Percentiles rank a stretch among this genome's conserved stretches.
These are phyloP conservation scores for Python bivittatus DNA, from an alignment of 2,113 vertebrate species.

Conservation along the genomic window DNA sequence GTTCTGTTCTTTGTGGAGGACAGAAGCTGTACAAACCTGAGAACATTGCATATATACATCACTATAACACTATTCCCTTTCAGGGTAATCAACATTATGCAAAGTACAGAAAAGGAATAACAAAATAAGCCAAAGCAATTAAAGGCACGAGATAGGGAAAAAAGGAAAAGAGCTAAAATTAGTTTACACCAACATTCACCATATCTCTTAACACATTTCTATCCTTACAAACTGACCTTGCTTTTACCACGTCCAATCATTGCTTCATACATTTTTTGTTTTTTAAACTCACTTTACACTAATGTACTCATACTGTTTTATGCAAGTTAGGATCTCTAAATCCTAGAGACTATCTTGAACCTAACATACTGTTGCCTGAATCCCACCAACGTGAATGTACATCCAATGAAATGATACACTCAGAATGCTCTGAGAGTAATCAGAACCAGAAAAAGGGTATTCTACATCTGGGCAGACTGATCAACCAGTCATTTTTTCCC, in stretches of 20 bases:
- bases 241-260: not conserved
- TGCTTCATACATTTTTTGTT: not conserved
- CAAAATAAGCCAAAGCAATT: no score
- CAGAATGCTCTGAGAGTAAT: not conserved
- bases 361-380: not conserved
- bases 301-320: not conserved
- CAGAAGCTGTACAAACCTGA: no score
- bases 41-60: no score
- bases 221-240: not conserved
- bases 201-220: not conserved
- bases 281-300: not conserved
- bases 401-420: not conserved
- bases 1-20: no score
- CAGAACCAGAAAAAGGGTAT: not conserved
- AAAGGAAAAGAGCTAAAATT: not conserved
- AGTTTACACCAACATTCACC: not conserved
- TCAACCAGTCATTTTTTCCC: not conserved
- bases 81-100: no score
- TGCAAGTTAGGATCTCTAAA: not conserved
- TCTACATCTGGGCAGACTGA: not conserved
- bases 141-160: no score
- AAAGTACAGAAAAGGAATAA: no score
- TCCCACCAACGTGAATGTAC: not conserved
- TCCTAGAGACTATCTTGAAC: not conserved
- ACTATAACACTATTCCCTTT: no score